A percentile compares a stretch with the other conserved stretches of the same genome.
Conservation (phyloP, 1,140 invertebrate genomes). For the Acromyrmex charruanus region DNA sequence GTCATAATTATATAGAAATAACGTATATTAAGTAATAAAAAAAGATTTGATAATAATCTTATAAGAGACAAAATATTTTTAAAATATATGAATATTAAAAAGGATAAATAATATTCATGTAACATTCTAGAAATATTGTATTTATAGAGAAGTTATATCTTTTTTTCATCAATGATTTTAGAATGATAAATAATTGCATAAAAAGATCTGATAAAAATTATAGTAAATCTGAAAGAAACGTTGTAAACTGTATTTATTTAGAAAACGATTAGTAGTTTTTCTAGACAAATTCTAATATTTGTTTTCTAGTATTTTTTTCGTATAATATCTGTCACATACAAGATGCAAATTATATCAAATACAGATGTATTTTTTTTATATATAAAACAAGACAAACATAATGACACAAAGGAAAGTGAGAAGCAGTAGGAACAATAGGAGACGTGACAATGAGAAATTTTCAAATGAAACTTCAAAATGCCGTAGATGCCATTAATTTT, state of each 20-base stretch:
- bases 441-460: neutral
- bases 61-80: too few species aligned
- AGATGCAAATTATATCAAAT: neutral
- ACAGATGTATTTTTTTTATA: slow-evolving; percentile 3
- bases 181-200: neutral
- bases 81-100: too few species aligned
- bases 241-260: neutral
- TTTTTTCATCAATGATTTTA: neutral
- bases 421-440: neutral
- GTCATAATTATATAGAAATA: neutral
- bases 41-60: neutral
- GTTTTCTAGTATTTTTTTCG: neutral
- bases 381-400: neutral
- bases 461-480: neutral
- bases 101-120: too few species aligned
- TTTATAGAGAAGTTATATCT: neutral
- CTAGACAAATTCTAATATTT: neutral
- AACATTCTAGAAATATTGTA: too few species aligned
- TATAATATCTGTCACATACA: too few species aligned
- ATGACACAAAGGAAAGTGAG: neutral
- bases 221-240: neutral
- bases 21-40: neutral
- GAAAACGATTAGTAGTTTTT: neutral
- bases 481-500: slow-evolving; percentile 22
- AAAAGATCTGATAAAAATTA: neutral